Base-by-base conservation (phyloP, 1,140 invertebrate genomes). In the Harpegnathos saltator region DNA sequence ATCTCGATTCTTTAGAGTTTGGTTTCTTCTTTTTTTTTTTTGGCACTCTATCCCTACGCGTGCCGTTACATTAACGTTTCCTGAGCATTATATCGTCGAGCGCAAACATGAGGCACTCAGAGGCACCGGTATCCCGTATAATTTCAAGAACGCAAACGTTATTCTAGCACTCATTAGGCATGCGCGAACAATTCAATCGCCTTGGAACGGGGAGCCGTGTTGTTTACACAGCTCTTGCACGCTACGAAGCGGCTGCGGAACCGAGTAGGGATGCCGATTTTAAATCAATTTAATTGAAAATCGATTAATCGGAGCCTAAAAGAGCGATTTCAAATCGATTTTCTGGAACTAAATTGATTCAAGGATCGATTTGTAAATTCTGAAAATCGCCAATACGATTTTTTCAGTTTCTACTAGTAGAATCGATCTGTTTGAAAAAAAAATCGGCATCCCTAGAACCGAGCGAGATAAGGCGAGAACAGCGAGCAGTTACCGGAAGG, bases 1-100 rank as follows among this genome's bases (percentile, higher is more conserved):
- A 58, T 48, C 33, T 69, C 17, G 12, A 69, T 58, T 78, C 11
- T 0, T 44, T 7, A 7, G 1, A 1, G 1, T 7, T 33, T 33
- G 1, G 1, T 33, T 44, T 44, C 7, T 44, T 11, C 7, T 44
- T 44, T 5, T 81, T 72, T 65, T 65, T 24, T 58, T 85, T 88
- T 85, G 85, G 85, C 86, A 88, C 83, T n/a, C n/a, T 85, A 73
- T 78, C 24, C 12, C 15, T 54, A 66, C 5, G 29, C 33, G 82
- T 87, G 87, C 87, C 85, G 50, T 75, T 85, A 73, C 65, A 33
- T 24, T 56, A 74, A 75, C 56, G 73, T 82, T 81, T 88, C 82
- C 86, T 88, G 83, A 87, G 72, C 77, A 78, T 85, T 71, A 29
- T 68, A 63, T 84, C 83, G 54, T 86, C 69, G 71, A 72, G 73